Base-by-base conservation (phyloP, 2,113 vertebrate genomes). In the Pseudorectes ferrugineus region DNA sequence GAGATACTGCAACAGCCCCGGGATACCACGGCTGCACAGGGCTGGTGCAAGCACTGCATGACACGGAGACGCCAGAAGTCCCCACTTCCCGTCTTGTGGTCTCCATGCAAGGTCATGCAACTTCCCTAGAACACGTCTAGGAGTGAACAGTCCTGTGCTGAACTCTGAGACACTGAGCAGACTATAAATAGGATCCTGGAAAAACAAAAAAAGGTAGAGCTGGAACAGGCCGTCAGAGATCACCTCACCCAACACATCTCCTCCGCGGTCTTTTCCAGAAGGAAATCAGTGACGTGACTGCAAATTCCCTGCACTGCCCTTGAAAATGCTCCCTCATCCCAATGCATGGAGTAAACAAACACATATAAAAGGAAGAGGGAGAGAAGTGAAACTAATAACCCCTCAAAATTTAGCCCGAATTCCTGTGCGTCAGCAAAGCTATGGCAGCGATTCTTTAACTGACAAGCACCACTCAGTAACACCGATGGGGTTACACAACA, bases 371-470 rank as follows among this genome's bases (percentile, higher is more conserved):
- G 8, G 21, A 73, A 73, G 40, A 38, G 21, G 19, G 23, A 22
- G 22, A 18, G 11, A 65, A 51, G 18, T 11, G 14, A 49, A 63
- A 82, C 22, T 25, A 74, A 45, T 23, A 54, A 77, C 84, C 24
- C 14, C 48, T 48, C 24, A 57, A 63, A 55, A 72, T n/a, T 48
- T 6, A 79, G 21, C 36, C 17, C 1, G 0, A n/a, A 67, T 35
- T 76, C 54, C 35, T 33, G 18, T 22, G 43, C 1, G 0, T 22
- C 76, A 87, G 43, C 42, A 82, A 51, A 87, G 48, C 21, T 8
- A 3, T 3, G 46, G 17, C 43, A 59, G 51, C 0, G 0, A 63
- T 63, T 61, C 51, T 65, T 65, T 20, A 36, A 25, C 8, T 12
- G 49, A 45, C 25, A 74, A 14, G 38, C 20, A 62, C 8, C 65